These are phyloP conservation scores for Drosophila bocki DNA, from an alignment of 1,140 invertebrate genomes.

Conservation along the genomic window DNA sequence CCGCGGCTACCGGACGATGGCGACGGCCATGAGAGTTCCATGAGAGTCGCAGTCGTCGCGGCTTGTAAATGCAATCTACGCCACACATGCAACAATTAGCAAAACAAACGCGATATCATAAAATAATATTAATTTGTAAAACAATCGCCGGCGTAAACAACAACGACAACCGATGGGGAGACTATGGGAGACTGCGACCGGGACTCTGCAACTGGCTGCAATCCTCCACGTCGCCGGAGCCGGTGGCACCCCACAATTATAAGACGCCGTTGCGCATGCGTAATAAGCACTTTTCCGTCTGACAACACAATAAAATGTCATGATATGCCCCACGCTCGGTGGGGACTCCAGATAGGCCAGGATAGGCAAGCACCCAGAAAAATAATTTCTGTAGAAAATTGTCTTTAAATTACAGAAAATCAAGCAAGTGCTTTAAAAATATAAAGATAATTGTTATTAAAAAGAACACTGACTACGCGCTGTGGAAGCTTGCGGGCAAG, in stretches of 20 bases:
- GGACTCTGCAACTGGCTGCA: slow-evolving; percentile 25
- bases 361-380: not conserved
- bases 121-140: slow-evolving; percentile 85
- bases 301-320: slow-evolving; percentile 85
- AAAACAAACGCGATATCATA: slow-evolving; percentile 84
- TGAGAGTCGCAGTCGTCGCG: slow-evolving; percentile 32
- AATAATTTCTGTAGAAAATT: not conserved
- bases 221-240: slow-evolving; percentile 54
- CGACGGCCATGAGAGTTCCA: slow-evolving; percentile 1
- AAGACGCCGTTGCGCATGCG: slow-evolving; percentile 80
- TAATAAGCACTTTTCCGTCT: slow-evolving; percentile 85
- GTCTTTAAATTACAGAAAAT: too few species aligned
- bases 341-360: slow-evolving; percentile 41
- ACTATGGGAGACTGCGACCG: slow-evolving; percentile 8
- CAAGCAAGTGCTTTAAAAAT: not conserved
- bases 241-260: slow-evolving; percentile 78
- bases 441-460: not conserved
- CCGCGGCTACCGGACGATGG: slow-evolving; percentile 68
- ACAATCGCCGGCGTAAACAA: slow-evolving; percentile 78
- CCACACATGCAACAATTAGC: slow-evolving; percentile 85
- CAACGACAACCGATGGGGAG: slow-evolving; percentile 59
- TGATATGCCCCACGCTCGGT: slow-evolving; percentile 85
- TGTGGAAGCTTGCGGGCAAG: too few species aligned
- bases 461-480: too few species aligned
- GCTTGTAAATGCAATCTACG: slow-evolving; percentile 76